These are phyloP conservation scores for Poeciliopsis paucimaculata DNA, from an alignment of 2,797 vertebrate species.

Conservation along the genomic window DNA sequence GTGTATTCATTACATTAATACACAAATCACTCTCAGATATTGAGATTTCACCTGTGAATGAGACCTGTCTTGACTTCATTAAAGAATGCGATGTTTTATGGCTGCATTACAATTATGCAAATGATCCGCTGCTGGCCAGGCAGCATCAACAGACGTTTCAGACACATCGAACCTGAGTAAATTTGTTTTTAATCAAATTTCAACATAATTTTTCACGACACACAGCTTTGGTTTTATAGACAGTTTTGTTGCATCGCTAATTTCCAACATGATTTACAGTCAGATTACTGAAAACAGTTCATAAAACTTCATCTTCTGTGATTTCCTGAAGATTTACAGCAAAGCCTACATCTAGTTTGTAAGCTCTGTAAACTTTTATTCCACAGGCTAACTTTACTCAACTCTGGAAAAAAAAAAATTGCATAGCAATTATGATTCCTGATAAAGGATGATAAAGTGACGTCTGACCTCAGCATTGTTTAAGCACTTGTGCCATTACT, in stretches of 20 bases:
- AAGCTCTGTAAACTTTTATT: not conserved
- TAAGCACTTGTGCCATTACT: not conserved
- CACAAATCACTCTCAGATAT: no score
- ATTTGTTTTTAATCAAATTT: not conserved
- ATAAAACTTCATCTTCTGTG: not conserved
- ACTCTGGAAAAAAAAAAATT: not conserved
- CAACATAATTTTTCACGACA: not conserved
- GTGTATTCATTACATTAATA: no score
- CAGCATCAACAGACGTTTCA: not conserved
- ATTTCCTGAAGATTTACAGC: not conserved
- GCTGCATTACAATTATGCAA: no score
- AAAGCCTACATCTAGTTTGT: not conserved
- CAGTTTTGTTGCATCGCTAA: not conserved
- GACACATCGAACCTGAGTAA: not conserved
- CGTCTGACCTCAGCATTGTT: not conserved
- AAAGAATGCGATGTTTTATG: no score
- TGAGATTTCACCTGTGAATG: no score
- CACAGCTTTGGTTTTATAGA: not conserved
- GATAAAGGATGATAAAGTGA: not conserved
- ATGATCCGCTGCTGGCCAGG: no score
- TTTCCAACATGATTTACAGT: not conserved
- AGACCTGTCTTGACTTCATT: no score
- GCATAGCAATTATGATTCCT: not conserved
- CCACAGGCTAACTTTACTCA: not conserved
- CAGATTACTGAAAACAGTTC: not conserved